Conservation (phyloP, 2,888 invertebrate genomes). For the Metopia argyrocephala region DNA sequence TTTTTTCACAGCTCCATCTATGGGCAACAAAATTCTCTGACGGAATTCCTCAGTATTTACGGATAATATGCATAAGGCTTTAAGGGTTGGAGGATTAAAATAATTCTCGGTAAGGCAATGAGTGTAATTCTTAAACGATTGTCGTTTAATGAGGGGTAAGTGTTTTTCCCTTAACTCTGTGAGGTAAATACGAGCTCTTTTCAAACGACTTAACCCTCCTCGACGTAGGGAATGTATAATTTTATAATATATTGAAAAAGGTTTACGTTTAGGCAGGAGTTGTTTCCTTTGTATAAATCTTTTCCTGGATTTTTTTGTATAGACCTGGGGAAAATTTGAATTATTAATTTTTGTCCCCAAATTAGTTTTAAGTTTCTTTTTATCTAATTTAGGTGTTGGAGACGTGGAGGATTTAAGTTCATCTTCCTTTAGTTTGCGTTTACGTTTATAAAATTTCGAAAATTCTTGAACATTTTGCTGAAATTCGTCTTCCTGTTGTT, state of each 20-base stretch:
- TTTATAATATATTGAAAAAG: constrained; percentile 67
- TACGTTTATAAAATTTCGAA: constrained; percentile 73
- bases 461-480: constrained; percentile 69
- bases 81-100: constrained; percentile 69
- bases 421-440: constrained; percentile 67
- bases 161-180: constrained; percentile 66
- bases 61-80: constrained; percentile 67
- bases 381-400: neutral
- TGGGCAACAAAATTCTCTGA: constrained; percentile 37
- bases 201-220: constrained; percentile 37
- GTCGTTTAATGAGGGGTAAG: constrained; percentile 71
- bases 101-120: neutral
- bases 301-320: constrained; percentile 62
- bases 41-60: constrained; percentile 70
- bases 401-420: constrained; percentile 3
- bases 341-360: constrained; percentile 11
- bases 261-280: constrained; percentile 40
- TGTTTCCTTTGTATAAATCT: constrained; percentile 31
- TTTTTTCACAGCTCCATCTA: neutral
- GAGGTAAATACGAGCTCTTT: constrained; percentile 65
- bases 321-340: constrained; percentile 63
- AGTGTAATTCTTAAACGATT: constrained; percentile 67
- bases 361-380: constrained; percentile 36
- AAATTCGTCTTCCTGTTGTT: constrained; percentile 60
- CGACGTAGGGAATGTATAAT: constrained; percentile 64